Base-by-base conservation (phyloP, 2,797 vertebrate species). In the Ceyx erithaca region DNA sequence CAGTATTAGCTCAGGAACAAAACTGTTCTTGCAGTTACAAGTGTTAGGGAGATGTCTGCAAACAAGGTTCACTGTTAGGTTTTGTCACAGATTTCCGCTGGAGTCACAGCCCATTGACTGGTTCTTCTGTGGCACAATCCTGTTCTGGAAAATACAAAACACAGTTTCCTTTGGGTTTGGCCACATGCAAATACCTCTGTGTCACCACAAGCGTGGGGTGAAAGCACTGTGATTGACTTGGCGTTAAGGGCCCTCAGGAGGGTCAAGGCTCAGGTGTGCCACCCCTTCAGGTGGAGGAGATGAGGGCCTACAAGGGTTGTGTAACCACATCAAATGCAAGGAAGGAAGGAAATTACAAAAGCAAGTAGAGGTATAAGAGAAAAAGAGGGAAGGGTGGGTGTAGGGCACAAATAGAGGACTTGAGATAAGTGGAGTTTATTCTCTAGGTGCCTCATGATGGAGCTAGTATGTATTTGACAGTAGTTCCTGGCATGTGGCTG, bases 1-100 rank as follows among this genome's bases (percentile, higher is more conserved):
- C 41, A 64, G 26, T 0, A 0, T 4, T 43, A 25, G 51, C 46
- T 79, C 0, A 0, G 43, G 41, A 62, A 66, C 0, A 1, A 87
- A 87, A 78, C 45, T 41, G 18, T 52, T 84, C 52, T 35, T 76
- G 52, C 30, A 64, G 66, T 79, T 83, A 31, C 33, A 72, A 75
- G 40, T 17, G 19, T 46, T 78, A 72, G 55, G 70, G 52, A 80
- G 48, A 30, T 59, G 66, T 80, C 67, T 81, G 88, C 78, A 90
- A 64, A 48, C 48, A 79, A 90, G 48, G 43, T 79, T 96, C 88
- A 67, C 15, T 23, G 10, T 6, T 79, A 48, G 17, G 48, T 55
- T 91, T 76, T 86, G 49, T 59, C 69, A 69, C 26, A 55, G 31
- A 58, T 46, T 91, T 80, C 46, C 0, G 0, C 49, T 71, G 0